A percentile compares a stretch with the other conserved stretches of the same genome.
Evolutionary conservation across 1,140 invertebrate genomes (phyloP).

Genomic region (Parapsyche elsis): DNA sequence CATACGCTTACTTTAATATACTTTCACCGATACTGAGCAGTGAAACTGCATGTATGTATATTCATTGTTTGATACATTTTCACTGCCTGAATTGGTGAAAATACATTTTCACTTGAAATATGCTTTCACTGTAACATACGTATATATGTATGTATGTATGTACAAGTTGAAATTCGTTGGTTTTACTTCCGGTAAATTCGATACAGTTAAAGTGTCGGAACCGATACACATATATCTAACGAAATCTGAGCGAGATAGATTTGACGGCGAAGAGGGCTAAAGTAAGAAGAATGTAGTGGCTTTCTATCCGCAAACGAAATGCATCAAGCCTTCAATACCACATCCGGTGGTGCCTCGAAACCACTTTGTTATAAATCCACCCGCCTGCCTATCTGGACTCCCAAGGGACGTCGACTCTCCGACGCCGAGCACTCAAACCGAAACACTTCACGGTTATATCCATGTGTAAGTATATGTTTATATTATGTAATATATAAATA

Average conservation of each 20-base stretch:
- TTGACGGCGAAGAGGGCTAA: conserved; percentile 1
- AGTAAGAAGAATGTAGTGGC: conserved; percentile 9
- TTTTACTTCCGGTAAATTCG: too few species aligned
- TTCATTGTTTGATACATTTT: too few species aligned
- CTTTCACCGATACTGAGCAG: too few species aligned
- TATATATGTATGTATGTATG: too few species aligned
- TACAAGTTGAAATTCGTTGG: too few species aligned
- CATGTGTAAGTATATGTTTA: not conserved
- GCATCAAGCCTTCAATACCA: conserved; percentile 44
- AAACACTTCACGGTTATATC: not conserved
- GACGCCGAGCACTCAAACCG: conserved; percentile 13
- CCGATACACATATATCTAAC: conserved; percentile 15
- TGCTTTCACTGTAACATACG: too few species aligned
- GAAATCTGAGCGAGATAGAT: conserved; percentile 24
- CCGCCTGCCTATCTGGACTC: conserved; percentile 44
- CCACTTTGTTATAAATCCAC: conserved; percentile 56
- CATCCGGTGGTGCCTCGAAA: conserved; percentile 43
- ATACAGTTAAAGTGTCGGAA: conserved; percentile 3
- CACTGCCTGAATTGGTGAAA: too few species aligned
- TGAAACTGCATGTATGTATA: too few species aligned
- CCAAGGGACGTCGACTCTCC: conserved; percentile 33
- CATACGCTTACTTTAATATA: too few species aligned
- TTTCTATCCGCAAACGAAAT: conserved; percentile 24
- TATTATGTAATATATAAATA: too few species aligned
- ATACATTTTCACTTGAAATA: too few species aligned